Evolutionary conservation across 2,113 vertebrate species (phyloP), one percentile per base, ranked within the genome.

Genomic region (Neodontobutis hainanensis): DNA sequence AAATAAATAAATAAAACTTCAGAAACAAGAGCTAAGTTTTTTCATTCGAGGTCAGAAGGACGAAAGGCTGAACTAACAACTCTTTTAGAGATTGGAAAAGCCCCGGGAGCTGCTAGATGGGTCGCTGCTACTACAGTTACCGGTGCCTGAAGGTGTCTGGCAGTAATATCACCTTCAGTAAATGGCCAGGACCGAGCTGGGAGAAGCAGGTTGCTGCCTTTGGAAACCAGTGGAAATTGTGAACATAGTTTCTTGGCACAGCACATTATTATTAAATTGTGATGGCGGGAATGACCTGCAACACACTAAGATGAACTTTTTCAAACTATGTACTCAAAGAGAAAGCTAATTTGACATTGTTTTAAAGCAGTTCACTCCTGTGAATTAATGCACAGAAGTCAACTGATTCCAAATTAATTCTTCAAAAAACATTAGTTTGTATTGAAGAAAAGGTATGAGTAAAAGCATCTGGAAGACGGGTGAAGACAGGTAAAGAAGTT

Each of bases 361-460:
- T 55, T 10, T 47, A 64, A 9, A n/a, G 7, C 27, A 16, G 42
- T 47, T 8, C 15, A 36, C 53, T 65, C 16, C 12, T n/a, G 3
- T 36, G 9, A 32, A 62, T 40, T 16, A 34, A 43, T 15, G 49
- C 6, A 7, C 42, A 3, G 15, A 4, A 44, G 12, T 57, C 4
- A 43, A 57, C 11, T 57, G 50, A 57, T 61, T 64, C 11, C 27
- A 65, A 60, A 48, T 55, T 11, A 12, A 63, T 60, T 65, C 44
- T 65, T 47, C 12, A 76, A 65, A 53, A 14, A 40, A 10, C 5
- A 16, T 38, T 9, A 65, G 8, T 27, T 27, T 27, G 19, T 27
- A 27, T 27, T 27, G n/a, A n/a, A n/a, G n/a, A n/a, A n/a, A n/a
- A n/a, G n/a, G n/a, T n/a, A n/a, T n/a, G n/a, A n/a, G n/a, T n/a